These are phyloP conservation scores for Ectemnius lituratus DNA, from an alignment of 2,888 invertebrate species.

Conservation along the genomic window DNA sequence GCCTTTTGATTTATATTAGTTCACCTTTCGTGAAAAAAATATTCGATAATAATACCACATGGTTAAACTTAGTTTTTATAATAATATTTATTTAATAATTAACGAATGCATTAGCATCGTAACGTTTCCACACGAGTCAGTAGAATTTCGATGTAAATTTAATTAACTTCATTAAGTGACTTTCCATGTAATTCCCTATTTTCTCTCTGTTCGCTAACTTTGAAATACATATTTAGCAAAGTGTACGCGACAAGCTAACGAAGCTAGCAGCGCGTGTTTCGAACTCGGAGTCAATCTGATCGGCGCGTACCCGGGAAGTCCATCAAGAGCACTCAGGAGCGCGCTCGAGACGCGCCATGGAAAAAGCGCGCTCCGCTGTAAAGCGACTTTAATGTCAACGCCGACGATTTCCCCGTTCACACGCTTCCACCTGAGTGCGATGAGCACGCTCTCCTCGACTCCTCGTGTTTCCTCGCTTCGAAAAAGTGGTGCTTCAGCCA, in stretches of 20 bases:
- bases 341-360: conserved; percentile 7
- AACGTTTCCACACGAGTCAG: no score
- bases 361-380: conserved; percentile 12
- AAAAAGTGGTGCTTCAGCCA: conserved; percentile 41
- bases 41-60: no score
- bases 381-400: conserved; percentile 17
- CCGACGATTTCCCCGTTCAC: conserved; percentile 18
- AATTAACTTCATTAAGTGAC: no score
- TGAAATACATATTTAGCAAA: no score
- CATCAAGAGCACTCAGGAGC: not conserved
- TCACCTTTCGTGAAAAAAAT: no score
- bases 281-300: conserved; percentile 32
- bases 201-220: no score
- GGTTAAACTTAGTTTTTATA: no score
- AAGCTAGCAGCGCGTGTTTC: not conserved
- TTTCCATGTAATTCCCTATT: no score
- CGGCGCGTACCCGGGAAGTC: conserved; percentile 10
- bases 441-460: conserved; percentile 9
- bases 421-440: conserved; percentile 32
- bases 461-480: conserved; percentile 32
- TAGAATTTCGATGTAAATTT: no score
- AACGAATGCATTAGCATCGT: no score
- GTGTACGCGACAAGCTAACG: conserved; percentile 4
- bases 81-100: no score
- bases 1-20: no score